phyloP scores from a whole-genome alignment of 2,888 invertebrate species.

The Caradrina kadenii region DNA sequence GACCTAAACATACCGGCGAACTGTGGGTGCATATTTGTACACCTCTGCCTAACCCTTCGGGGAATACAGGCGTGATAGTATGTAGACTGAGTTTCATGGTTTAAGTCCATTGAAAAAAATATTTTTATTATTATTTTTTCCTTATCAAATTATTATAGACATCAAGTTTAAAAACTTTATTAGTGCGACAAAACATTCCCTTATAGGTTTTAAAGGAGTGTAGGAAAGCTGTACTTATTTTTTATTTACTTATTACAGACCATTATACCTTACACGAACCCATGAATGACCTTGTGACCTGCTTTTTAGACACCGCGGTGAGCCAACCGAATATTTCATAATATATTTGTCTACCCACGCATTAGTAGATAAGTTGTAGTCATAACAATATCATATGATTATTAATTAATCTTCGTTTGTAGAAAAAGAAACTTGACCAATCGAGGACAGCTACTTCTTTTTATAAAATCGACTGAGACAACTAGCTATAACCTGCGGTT shows the following conservation, averaged over 20 bases:
- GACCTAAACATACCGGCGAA: no score
- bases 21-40: no score
- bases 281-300: slow-evolving; percentile 28
- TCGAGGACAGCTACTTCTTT: no score
- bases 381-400: slow-evolving; percentile 3
- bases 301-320: slow-evolving; percentile 26
- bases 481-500: no score
- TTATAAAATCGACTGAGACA: no score
- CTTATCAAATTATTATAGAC: neutral
- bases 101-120: no score
- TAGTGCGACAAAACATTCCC: neutral
- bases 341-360: slow-evolving; percentile 21
- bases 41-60: no score
- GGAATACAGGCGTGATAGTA: no score
- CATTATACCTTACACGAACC: slow-evolving; percentile 26
- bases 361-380: slow-evolving; percentile 13
- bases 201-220: slow-evolving; percentile 5
- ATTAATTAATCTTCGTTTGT: neutral
- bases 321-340: slow-evolving; percentile 14
- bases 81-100: no score
- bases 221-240: neutral
- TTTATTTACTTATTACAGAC: slow-evolving; percentile 17
- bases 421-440: no score
- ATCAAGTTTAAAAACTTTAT: neutral
- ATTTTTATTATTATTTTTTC: no score